A percentile compares a stretch with the other conserved stretches of the same genome.
Conservation (phyloP, 2,888 invertebrate species). For the Vanessa cardui region DNA sequence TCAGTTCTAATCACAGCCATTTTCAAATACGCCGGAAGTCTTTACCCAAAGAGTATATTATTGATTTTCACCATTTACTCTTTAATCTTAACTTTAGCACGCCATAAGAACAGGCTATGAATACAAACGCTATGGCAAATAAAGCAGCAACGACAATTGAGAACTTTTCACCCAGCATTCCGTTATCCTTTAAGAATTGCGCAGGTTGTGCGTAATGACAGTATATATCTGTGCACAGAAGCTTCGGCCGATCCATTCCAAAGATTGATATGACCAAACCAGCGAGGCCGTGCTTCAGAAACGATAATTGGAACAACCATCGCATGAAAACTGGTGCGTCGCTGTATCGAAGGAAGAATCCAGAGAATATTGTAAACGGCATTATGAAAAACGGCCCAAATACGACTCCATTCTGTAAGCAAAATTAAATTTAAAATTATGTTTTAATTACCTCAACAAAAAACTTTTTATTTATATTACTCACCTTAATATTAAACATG, state of each 20-base stretch:
- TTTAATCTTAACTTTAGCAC: constrained; percentile 86
- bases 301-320: constrained; percentile 95
- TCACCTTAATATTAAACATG: constrained; percentile 89
- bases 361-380: constrained; percentile 95
- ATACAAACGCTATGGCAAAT: constrained; percentile 82
- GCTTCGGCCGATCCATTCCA: constrained; percentile 88
- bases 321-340: constrained; percentile 90
- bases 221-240: constrained; percentile 89
- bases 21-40: constrained; percentile 3
- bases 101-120: constrained; percentile 86
- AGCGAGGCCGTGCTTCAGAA: constrained; percentile 94
- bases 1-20: constrained; percentile 24
- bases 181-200: constrained; percentile 89
- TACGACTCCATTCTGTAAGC: constrained; percentile 91
- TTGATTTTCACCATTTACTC: constrained; percentile 65
- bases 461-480: not conserved
- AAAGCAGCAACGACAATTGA: constrained; percentile 86
- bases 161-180: constrained; percentile 86
- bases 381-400: constrained; percentile 94
- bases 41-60: not conserved
- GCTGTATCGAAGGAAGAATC: constrained; percentile 93
- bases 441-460: not conserved
- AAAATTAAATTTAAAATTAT: constrained; percentile 29
- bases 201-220: constrained; percentile 88
- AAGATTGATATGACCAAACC: constrained; percentile 92